Evolutionary conservation across 1,140 invertebrate species (phyloP).

Genomic region (Paralvinella palmiformis): DNA sequence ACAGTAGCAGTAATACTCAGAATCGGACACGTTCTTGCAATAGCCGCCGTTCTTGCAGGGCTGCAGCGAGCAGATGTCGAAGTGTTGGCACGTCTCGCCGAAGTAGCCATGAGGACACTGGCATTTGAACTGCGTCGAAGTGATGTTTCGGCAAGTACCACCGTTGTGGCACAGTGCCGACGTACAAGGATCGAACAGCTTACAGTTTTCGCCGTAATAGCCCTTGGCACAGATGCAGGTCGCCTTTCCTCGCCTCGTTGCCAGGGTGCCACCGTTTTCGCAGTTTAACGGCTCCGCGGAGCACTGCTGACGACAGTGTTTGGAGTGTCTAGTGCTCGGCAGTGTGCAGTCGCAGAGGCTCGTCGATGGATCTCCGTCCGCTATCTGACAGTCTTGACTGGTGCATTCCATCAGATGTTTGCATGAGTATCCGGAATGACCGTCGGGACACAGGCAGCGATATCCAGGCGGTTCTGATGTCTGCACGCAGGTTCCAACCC

Average conservation of each 20-base stretch:
- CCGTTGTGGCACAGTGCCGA: slow-evolving; percentile 5
- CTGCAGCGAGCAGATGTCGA: background rate
- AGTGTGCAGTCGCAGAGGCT: background rate
- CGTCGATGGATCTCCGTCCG: too few relatives aligned
- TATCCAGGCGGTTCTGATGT: background rate
- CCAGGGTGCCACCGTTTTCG: background rate
- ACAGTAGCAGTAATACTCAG: slow-evolving; percentile 8
- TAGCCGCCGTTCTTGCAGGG: slow-evolving; percentile 9
- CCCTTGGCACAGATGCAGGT: slow-evolving; percentile 1
- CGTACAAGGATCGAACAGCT: slow-evolving; percentile 41
- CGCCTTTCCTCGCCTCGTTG: background rate
- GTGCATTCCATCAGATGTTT: background rate
- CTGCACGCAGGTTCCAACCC: background rate
- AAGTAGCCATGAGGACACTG: slow-evolving; percentile 2
- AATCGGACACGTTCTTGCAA: background rate
- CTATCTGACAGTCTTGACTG: too few relatives aligned
- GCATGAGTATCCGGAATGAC: background rate
- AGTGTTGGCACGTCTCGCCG: slow-evolving; percentile 15
- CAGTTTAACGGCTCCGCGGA: too few relatives aligned
- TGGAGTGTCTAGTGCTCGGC: too few relatives aligned
- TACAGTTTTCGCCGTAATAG: slow-evolving; percentile 29
- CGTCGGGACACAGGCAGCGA: background rate
- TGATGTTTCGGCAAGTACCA: slow-evolving; percentile 8
- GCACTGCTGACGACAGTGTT: too few relatives aligned
- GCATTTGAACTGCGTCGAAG: slow-evolving; percentile 4